Evolutionary conservation across 2,797 vertebrate species (phyloP).

Genomic region (Sebastes elongatus): DNA sequence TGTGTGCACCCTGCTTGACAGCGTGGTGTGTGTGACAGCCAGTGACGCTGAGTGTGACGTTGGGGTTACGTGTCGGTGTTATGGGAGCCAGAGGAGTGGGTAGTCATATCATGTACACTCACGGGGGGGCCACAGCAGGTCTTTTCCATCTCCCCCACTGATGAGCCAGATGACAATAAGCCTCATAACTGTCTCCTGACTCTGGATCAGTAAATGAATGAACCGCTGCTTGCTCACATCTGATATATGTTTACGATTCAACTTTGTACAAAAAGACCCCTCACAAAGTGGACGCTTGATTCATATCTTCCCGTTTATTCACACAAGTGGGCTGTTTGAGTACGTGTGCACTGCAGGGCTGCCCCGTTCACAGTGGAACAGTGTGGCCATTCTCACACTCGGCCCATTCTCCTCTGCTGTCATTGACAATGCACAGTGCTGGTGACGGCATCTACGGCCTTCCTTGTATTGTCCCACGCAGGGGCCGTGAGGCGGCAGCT

Average conservation of each 20-base stretch:
- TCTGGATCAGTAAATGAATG: constrained; percentile 32
- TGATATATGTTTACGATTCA: constrained; percentile 26
- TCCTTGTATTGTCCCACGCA: constrained; percentile 74
- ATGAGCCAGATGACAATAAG: constrained; percentile 13
- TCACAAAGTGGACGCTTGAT: constrained; percentile 44
- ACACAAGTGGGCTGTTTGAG: constrained; percentile 64
- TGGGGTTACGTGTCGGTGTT: constrained; percentile 16
- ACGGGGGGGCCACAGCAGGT: background rate
- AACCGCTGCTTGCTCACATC: constrained; percentile 33
- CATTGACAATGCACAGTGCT: constrained; percentile 69
- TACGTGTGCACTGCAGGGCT: constrained; percentile 33
- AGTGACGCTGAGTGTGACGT: constrained; percentile 59
- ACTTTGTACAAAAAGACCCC: constrained; percentile 32
- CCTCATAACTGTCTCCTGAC: constrained; percentile 36
- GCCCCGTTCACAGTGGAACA: constrained; percentile 56
- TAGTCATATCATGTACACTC: background rate
- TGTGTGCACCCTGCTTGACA: background rate
- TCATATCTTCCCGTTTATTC: constrained; percentile 67
- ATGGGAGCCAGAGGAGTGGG: constrained; percentile 18
- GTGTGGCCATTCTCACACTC: constrained; percentile 58
- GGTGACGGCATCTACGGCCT: constrained; percentile 67
- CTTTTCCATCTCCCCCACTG: constrained; percentile 10
- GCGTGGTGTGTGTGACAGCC: constrained; percentile 9
- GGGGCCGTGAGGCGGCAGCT: constrained; percentile 47
- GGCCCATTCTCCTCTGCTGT: constrained; percentile 50